Evolutionary conservation across 2,113 vertebrate species (phyloP), one percentile per base, ranked within the genome.

Genomic region (Megaceryle maxima): DNA sequence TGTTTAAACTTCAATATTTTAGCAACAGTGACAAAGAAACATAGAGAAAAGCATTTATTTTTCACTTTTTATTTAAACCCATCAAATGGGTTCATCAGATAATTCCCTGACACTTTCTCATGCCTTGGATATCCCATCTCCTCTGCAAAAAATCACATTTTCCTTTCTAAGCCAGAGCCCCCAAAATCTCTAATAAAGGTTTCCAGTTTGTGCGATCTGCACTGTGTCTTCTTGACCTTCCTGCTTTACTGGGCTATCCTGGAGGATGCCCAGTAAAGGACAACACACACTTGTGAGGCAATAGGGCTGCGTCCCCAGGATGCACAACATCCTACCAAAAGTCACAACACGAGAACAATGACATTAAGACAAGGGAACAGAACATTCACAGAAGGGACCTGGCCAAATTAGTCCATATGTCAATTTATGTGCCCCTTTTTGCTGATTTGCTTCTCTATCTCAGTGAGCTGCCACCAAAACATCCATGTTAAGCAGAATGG

Each of bases 1-100:
- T 97, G 96, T 97, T 97, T 97, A 97, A 97, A 97, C 94, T 89
- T 97, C 97, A 97, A 96, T 97, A 96, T 97, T 97, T 97, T 97
- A 97, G 92, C 83, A 97, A 96, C 53, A 96, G 72, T 95, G 95
- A 97, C 94, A 97, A 92, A 95, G 94, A 96, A 88, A 92, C 76
- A 88, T 9, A 37, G 80, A 78, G 59, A 88, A 92, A 90, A 95
- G 77, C 93, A 92, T 85, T 88, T 95, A 94, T 96, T 95, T 94
- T 92, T 89, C 69, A 77, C 84, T 84, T 83, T 96, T 95, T 92
- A 62, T 95, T 90, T 94, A 90, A 94, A 88, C 66, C 76, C 46
- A 55, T 89, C 83, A 48, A 68, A 76, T 3, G 11, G 33, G 83
- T 94, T 92, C 82, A 93, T 78, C 77, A 60, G 83, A 81, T 88